Evolutionary conservation across 2,797 vertebrate species (phyloP), one percentile per base, ranked within the genome.

Genomic region (Astyanax mexicanus): DNA sequence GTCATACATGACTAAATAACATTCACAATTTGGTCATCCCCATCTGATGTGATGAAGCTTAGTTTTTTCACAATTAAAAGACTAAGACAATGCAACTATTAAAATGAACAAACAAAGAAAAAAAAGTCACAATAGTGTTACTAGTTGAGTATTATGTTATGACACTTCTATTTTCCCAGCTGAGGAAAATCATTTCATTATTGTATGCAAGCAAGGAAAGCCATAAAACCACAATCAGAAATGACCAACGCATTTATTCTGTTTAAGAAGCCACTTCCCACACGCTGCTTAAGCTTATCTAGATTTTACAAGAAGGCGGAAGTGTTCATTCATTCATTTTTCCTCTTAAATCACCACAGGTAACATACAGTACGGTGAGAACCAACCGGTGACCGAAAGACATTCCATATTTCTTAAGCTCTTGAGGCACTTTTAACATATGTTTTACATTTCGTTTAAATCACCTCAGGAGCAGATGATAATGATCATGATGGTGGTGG

Each of bases 391-490:
- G 37, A 61, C 68, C 35, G 15, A 60, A 65, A 45, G 23, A 45
- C 8, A 61, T 58, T 44, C 44, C 5, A 32, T 67, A n/a, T 75
- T 51, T 70, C 44, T 55, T 67, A 42, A 70, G 68, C 74, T 81
- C 66, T 68, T 79, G 82, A 84, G 80, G 82, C 82, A 84, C 80
- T 81, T 80, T 75, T 60, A 61, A 60, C 37, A 42, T 27, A 19
- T 37, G 74, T 65, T 35, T 55, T 32, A 44, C 40, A 42, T 61
- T 77, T 69, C 35, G 67, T 77, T 81, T 71, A 49, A 57, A 79
- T 69, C 65, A 57, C 80, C 77, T 79, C 74, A 81, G 62, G 65
- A 82, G 75, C 67, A 12, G 60, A 74, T 67, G 68, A 25, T 52
- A 65, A 57, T 52, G 65, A 74, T 67, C 67, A 25, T 68, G 55